Evolutionary conservation across 1,140 invertebrate genomes (phyloP), one percentile per base, ranked within the genome.

Genomic region (Caenorhabditis inopinata): DNA sequence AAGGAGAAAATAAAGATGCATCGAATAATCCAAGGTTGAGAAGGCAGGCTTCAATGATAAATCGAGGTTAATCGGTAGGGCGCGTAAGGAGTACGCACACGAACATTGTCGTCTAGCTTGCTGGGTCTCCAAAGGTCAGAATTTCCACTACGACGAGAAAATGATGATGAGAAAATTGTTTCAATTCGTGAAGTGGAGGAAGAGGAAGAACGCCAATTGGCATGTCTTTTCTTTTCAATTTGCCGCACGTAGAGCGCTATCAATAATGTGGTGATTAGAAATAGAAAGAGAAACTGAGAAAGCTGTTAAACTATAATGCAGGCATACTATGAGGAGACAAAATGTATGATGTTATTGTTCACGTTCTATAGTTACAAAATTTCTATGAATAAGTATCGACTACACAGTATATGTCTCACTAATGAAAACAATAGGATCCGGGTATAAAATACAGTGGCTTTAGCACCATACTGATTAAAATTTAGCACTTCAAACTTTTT

Each of bases 141-240:
- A 18, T 38, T 11, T 68, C 32, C 38, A 9, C 32, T 68, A 68
- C n/a, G 58, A 68, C 32, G 32, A 68, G 32, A 68, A 9, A 18
- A 38, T 68, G 58, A 68, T 68, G 58, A 68, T 68, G 58, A 68
- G 58, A 68, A 68, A 68, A 68, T 68, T 68, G 58, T 68, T 68
- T 68, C 58, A 68, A 68, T 68, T 68, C n/a, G 58, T 68, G 58
- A 32, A 68, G 58, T 18, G 58, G 16, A 42, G 14, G 14, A 68
- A 32, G 35, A 6, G 7, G 58, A n/a, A 58, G 58, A 68, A 68
- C 58, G 58, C 58, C 58, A 68, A 68, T 68, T 68, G 58, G 58
- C 58, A 68, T 68, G 21, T 68, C 51, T 58, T 58, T 32, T 58
- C 21, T 18, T 68, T 68, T 38, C 32, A 42, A 68, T 21, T 68